Conservation (phyloP, 1,140 invertebrate species). For the Penaeus japonicus region DNA sequence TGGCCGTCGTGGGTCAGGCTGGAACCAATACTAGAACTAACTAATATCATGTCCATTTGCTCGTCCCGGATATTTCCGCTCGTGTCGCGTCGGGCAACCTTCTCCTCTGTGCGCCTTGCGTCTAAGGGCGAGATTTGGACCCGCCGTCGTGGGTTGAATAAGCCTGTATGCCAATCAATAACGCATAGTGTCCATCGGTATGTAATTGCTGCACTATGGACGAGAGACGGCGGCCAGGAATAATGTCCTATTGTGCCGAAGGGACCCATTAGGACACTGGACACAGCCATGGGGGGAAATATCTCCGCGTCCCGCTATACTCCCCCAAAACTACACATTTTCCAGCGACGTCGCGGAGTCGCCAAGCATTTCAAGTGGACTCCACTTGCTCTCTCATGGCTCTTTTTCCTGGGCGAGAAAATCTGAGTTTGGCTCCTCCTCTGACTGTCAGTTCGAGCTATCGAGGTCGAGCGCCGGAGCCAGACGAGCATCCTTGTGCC, state of each 20-base stretch:
- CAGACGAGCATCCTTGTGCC: background rate
- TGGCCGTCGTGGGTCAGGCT: constrained; percentile 1
- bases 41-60: constrained; percentile 51
- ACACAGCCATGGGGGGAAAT: constrained; percentile 20
- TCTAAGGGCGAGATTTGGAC: background rate
- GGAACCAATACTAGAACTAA: constrained; percentile 30
- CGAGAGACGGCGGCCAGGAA: constrained; percentile 19
- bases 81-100: background rate
- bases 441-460: background rate
- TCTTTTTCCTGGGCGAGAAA: background rate
- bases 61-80: background rate
- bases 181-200: constrained; percentile 48
- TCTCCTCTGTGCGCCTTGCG: background rate
- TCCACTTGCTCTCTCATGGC: background rate
- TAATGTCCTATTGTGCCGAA: constrained; percentile 50
- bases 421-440: background rate
- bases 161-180: constrained; percentile 37
- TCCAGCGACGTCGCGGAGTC: no score
- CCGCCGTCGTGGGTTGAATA: background rate
- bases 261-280: constrained; percentile 51
- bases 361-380: no score
- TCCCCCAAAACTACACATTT: no score
- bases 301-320: no score
- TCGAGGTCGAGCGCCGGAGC: no score
- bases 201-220: constrained; percentile 50